phyloP scores from a whole-genome alignment of 2,113 vertebrate genomes.

The Vulpes ferrilata region DNA sequence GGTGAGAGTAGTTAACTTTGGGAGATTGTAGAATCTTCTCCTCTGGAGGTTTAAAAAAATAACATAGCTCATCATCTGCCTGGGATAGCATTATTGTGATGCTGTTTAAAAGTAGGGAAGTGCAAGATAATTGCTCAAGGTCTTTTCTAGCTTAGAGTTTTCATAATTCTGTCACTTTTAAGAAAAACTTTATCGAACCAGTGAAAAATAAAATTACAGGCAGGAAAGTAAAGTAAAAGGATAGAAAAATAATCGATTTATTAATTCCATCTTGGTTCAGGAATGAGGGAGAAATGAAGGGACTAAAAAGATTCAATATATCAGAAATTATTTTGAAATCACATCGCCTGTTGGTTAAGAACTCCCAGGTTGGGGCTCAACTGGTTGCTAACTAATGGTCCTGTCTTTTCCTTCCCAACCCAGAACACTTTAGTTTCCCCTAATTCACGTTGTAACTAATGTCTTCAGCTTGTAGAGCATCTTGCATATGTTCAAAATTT shows the following conservation, averaged over 20 bases:
- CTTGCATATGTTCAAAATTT: neutral
- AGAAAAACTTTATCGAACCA: neutral
- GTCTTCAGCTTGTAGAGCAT: neutral
- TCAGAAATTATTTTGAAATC: conserved; percentile 41
- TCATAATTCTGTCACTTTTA: conserved; percentile 57
- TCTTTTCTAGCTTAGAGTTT: conserved; percentile 55
- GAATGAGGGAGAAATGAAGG: neutral
- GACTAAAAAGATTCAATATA: neutral
- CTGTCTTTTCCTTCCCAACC: neutral
- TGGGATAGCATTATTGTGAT: conserved; percentile 61
- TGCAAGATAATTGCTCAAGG: conserved; percentile 60
- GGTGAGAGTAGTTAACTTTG: conserved; percentile 61
- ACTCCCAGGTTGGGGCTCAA: neutral
- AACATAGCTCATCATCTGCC: conserved; percentile 65
- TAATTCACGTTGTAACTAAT: neutral
- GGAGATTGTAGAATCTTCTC: conserved; percentile 64
- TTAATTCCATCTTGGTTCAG: neutral
- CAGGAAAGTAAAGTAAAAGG: conserved; percentile 25
- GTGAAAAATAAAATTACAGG: conserved; percentile 31
- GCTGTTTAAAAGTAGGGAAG: conserved; percentile 45
- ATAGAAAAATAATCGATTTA: neutral
- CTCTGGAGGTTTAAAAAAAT: conserved; percentile 74
- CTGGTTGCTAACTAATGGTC: neutral
- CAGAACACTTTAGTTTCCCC: neutral
- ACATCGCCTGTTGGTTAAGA: neutral